phyloP scores from a whole-genome alignment of 2,113 vertebrate genomes.

The Nothoprocta pentlandii region DNA sequence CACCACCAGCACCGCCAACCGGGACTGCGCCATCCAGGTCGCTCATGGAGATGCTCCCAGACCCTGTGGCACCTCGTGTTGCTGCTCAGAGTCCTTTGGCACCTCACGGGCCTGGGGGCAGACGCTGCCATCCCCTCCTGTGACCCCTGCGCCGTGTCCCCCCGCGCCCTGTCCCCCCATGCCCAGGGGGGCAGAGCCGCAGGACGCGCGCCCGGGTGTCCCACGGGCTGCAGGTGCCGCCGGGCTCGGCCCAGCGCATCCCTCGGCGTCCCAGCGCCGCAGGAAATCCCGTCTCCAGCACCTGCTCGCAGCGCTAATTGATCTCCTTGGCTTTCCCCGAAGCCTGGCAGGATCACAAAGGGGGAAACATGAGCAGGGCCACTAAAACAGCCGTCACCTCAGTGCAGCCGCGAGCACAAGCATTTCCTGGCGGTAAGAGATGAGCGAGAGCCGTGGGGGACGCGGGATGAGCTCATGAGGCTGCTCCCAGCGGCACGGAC shows the following conservation, averaged over 20 bases:
- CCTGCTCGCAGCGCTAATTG: constrained; percentile 37
- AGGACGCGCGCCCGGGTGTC: no score
- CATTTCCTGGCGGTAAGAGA: constrained; percentile 53
- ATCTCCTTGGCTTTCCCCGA: constrained; percentile 37
- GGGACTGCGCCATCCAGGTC: not conserved
- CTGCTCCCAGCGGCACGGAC: no score
- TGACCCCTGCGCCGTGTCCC: no score
- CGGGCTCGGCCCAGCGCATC: not conserved
- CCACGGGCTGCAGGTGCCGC: not conserved
- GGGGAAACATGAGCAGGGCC: constrained; percentile 29
- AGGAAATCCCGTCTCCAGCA: not conserved
- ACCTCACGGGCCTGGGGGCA: no score
- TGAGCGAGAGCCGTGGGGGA: constrained; percentile 8
- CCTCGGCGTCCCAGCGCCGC: not conserved
- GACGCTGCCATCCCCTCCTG: no score
- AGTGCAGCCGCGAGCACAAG: constrained; percentile 34
- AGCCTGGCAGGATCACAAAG: constrained; percentile 63
- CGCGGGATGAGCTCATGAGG: rapidly evolving
- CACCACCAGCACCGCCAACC: not conserved
- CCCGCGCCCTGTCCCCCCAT: no score
- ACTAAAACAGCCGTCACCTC: constrained; percentile 36
- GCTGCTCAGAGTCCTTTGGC: no score
- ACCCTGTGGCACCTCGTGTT: no score
- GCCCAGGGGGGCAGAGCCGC: not conserved
- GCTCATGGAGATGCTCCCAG: no score